phyloP scores from a whole-genome alignment of 2,113 vertebrate genomes.

The Gymnorhina tibicen region DNA sequence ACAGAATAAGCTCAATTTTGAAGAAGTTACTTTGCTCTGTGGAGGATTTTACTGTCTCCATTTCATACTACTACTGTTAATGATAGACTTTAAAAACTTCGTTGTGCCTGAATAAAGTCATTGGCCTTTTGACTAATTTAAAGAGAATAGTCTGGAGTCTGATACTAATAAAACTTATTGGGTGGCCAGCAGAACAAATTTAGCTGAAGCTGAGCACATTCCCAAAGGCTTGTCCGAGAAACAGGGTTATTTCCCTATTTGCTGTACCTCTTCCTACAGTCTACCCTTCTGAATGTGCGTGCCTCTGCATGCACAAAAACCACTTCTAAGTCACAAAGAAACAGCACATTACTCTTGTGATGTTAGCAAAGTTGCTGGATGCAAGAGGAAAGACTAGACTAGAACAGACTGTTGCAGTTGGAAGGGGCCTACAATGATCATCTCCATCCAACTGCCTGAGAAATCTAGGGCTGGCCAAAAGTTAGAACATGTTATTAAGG shows the following conservation, averaged over 20 bases:
- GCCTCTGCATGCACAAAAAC: neutral
- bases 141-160: constrained; percentile 37
- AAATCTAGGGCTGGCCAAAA: neutral
- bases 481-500: neutral
- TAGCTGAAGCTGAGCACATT: constrained; percentile 15
- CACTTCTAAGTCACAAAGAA: neutral
- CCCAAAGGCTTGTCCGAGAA: neutral
- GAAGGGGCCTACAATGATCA: neutral
- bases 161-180: constrained; percentile 55
- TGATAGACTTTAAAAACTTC: neutral
- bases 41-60: neutral
- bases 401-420: neutral
- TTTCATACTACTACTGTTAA: neutral
- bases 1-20: neutral
- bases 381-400: neutral
- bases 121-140: constrained; percentile 2
- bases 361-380: neutral
- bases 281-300: neutral
- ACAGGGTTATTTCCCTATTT: neutral
- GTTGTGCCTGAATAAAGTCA: neutral
- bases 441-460: neutral
- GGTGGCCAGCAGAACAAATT: neutral
- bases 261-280: neutral
- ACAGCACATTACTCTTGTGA: neutral
- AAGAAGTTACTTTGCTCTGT: neutral